A percentile compares a stretch with the other conserved stretches of the same genome.
These are phyloP conservation scores for Capra hircus DNA, from an alignment of 2,113 vertebrate species.

Conservation along the genomic window DNA sequence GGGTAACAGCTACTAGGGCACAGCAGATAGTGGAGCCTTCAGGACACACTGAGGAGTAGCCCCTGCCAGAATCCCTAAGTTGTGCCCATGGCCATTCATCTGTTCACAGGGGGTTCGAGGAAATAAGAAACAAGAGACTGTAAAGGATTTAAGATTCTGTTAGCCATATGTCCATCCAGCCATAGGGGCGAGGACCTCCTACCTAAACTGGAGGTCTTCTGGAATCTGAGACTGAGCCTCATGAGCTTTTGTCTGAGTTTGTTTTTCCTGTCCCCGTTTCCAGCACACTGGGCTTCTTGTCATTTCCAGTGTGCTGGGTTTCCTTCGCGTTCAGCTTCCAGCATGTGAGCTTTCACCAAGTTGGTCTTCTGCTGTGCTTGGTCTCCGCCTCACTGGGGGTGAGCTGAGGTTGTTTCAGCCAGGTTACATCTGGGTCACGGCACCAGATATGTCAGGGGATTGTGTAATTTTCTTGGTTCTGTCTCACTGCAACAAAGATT, in stretches of 20 bases:
- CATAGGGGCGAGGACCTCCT: background rate
- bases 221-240: background rate
- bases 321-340: fast-evolving
- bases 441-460: background rate
- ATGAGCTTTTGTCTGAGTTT: background rate
- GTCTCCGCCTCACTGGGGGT: background rate
- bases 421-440: background rate
- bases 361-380: background rate
- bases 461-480: background rate
- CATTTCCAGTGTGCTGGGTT: background rate
- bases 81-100: background rate
- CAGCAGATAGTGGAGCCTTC: background rate
- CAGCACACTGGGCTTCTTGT: background rate
- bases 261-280: background rate
- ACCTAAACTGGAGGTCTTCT: background rate
- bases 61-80: background rate
- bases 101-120: background rate
- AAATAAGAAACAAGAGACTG: background rate
- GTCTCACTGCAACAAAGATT: background rate
- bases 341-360: background rate
- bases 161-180: background rate
- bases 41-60: background rate
- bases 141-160: background rate
- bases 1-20: background rate
- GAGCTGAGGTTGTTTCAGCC: background rate